phyloP scores from a whole-genome alignment of 2,797 vertebrate species.

The Artibeus jamaicensis region DNA sequence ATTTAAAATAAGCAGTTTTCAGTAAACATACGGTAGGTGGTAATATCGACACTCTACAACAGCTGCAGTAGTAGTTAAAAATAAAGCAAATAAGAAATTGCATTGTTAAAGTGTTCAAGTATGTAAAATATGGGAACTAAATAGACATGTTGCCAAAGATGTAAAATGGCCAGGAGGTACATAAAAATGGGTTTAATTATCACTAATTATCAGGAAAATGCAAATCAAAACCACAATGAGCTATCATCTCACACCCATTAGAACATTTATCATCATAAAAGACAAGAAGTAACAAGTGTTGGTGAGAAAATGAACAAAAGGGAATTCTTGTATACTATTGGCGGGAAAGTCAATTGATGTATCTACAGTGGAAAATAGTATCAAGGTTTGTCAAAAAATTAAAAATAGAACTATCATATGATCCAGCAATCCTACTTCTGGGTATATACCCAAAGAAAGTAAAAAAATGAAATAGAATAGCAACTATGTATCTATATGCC shows the following conservation, averaged over 20 bases:
- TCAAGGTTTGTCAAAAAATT: background rate
- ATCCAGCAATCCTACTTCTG: background rate
- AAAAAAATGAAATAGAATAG: background rate
- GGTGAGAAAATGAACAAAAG: background rate
- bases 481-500: background rate
- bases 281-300: background rate
- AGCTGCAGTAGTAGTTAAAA: background rate
- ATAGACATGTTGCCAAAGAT: background rate
- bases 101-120: background rate
- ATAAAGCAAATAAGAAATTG: background rate
- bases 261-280: background rate
- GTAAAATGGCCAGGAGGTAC: background rate
- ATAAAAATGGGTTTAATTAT: background rate
- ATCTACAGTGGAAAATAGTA: background rate
- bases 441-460: background rate
- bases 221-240: background rate
- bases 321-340: background rate
- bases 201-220: background rate
- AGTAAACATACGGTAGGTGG: background rate
- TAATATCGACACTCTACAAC: background rate
- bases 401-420: background rate
- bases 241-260: background rate
- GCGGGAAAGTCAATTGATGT: background rate
- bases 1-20: background rate
- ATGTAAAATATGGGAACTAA: background rate